These are phyloP conservation scores for Xestia rhomboidea DNA, from an alignment of 2,888 invertebrate genomes.

Conservation along the genomic window DNA sequence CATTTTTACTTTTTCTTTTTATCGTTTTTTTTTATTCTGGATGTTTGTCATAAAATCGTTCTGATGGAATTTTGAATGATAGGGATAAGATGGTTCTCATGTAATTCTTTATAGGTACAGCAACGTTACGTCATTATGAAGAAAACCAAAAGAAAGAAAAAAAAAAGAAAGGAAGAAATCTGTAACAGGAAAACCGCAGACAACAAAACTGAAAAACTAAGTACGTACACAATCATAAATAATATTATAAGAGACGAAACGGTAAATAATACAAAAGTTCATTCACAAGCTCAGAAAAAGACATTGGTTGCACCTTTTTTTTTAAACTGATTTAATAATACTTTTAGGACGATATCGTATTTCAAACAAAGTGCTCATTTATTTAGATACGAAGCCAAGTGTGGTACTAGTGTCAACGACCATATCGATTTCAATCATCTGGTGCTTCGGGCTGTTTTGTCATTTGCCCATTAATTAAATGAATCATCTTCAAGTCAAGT, in stretches of 20 bases:
- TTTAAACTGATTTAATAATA: neutral
- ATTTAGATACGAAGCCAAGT: neutral
- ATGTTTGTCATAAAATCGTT: neutral
- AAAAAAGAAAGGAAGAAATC: neutral
- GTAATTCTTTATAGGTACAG: neutral
- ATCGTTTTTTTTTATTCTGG: neutral
- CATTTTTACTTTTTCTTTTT: constrained; percentile 10
- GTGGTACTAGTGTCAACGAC: constrained; percentile 28
- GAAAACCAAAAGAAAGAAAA: neutral
- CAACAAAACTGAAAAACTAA: neutral
- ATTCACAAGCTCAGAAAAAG: neutral
- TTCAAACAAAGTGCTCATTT: constrained; percentile 12
- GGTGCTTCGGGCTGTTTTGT: constrained; percentile 5
- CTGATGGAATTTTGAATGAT: neutral
- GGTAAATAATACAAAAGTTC: constrained; percentile 15
- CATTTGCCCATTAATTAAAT: constrained; percentile 15
- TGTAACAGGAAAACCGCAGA: neutral
- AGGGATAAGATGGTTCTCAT: neutral
- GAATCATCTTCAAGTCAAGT: constrained; percentile 1
- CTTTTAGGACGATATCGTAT: constrained; percentile 10
- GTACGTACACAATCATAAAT: neutral
- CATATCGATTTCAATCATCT: constrained; percentile 31
- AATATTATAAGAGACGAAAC: neutral
- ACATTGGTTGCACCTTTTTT: constrained; percentile 7
- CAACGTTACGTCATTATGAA: neutral